phyloP scores from a whole-genome alignment of 2,888 invertebrate species.

The Pachydiplax longipennis region DNA sequence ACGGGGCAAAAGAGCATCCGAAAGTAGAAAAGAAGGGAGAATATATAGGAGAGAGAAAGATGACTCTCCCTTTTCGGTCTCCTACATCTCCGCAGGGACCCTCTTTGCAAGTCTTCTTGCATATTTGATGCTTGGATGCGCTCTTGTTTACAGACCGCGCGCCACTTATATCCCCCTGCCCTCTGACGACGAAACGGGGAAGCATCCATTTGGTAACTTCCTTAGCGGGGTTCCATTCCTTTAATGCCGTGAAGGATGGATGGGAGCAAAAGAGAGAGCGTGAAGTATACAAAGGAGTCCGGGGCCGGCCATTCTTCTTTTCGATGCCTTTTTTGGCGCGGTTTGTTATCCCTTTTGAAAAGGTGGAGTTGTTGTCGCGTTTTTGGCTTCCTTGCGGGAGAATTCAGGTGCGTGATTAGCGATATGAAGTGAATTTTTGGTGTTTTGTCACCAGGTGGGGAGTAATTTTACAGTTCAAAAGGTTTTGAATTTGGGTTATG shows the following conservation, averaged over 20 bases:
- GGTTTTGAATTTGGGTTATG: no score
- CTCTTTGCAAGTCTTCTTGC: not conserved
- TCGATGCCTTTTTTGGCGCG: not conserved
- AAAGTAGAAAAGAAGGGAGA: not conserved
- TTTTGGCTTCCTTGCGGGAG: not conserved
- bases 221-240: not conserved
- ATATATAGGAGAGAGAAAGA: not conserved
- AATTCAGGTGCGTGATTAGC: not conserved
- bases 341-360: not conserved
- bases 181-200: not conserved
- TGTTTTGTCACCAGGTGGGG: no score
- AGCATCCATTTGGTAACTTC: constrained; percentile 38
- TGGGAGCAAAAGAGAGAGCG: not conserved
- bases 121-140: constrained; percentile 22
- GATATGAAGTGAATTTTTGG: not conserved
- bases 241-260: not conserved
- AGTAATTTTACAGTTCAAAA: no score
- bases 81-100: not conserved
- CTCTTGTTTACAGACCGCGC: constrained; percentile 25
- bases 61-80: not conserved
- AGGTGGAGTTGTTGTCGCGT: not conserved
- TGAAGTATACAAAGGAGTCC: not conserved
- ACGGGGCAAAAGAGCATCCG: not conserved
- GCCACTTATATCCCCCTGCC: constrained; percentile 3
- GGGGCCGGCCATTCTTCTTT: not conserved